These are phyloP conservation scores for Cotesia typhae DNA, from an alignment of 1,140 invertebrate species.

Conservation along the genomic window DNA sequence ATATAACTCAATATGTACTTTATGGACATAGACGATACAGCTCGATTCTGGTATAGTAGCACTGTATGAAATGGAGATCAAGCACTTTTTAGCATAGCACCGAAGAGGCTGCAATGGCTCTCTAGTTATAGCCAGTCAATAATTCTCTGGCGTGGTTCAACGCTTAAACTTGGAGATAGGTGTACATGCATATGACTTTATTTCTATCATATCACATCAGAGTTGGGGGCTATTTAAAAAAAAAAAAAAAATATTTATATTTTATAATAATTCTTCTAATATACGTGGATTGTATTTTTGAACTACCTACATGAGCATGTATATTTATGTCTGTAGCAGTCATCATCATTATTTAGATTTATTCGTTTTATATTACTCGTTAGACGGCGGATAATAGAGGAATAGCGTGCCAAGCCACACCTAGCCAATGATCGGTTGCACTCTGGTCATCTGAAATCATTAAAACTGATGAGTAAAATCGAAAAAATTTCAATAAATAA, in stretches of 20 bases:
- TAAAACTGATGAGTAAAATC: not conserved
- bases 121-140: not conserved
- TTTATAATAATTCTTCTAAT: too few species aligned
- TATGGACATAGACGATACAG: not conserved
- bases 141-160: not conserved
- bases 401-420: conserved; percentile 37
- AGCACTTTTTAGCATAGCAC: conserved; percentile 17
- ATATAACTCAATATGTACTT: not conserved
- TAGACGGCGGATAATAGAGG: conserved; percentile 33
- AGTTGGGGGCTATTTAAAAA: too few species aligned
- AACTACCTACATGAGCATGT: not conserved
- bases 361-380: conserved; percentile 28
- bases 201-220: too few species aligned
- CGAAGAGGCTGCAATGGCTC: not conserved
- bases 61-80: conserved; percentile 24
- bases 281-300: too few species aligned
- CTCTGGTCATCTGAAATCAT: not conserved
- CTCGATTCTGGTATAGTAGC: not conserved
- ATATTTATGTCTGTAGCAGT: not conserved
- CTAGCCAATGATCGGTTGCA: conserved; percentile 33
- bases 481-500: not conserved
- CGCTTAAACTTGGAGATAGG: not conserved
- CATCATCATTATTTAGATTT: conserved; percentile 25
- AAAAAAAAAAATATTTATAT: too few species aligned
- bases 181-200: too few species aligned